Conservation (phyloP, 2,888 invertebrate species). For the Pollenia griseotomentosa region DNA sequence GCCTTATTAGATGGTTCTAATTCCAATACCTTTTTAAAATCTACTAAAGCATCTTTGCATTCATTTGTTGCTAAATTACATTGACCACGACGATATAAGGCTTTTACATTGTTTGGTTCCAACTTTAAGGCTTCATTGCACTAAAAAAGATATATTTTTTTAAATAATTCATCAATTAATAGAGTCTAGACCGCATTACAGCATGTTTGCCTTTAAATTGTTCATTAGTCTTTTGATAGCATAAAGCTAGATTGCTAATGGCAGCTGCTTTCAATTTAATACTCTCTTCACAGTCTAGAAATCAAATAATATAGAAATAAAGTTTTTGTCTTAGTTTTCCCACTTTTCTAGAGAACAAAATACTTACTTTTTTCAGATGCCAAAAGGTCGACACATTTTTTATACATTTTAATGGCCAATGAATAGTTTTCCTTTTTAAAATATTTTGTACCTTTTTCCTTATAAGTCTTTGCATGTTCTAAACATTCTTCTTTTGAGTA, state of each 20-base stretch:
- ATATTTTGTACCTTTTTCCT: slow-evolving; percentile 95
- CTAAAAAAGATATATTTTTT: slow-evolving; percentile 72
- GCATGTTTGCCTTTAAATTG: slow-evolving; percentile 89
- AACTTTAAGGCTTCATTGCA: slow-evolving; percentile 90
- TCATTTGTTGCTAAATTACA: slow-evolving; percentile 91
- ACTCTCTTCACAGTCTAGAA: slow-evolving; percentile 84
- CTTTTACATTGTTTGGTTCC: slow-evolving; percentile 93
- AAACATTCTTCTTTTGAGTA: slow-evolving; percentile 92
- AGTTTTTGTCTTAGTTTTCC: neutral
- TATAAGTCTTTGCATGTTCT: slow-evolving; percentile 91
- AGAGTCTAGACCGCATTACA: slow-evolving; percentile 81
- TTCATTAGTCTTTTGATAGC: slow-evolving; percentile 89
- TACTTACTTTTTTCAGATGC: slow-evolving; percentile 76
- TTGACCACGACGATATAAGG: slow-evolving; percentile 93
- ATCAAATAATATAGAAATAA: slow-evolving; percentile 26
- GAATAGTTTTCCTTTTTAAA: slow-evolving; percentile 92
- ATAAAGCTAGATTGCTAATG: slow-evolving; percentile 92
- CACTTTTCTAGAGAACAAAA: neutral
- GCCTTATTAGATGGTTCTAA: slow-evolving; percentile 95
- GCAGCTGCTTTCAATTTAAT: slow-evolving; percentile 88
- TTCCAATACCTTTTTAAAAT: slow-evolving; percentile 91
- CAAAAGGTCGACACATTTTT: slow-evolving; percentile 86
- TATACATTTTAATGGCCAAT: slow-evolving; percentile 94
- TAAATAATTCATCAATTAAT: neutral
- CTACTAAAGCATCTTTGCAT: slow-evolving; percentile 89